phyloP scores from a whole-genome alignment of 2,797 vertebrate genomes.

The Carapus acus region DNA sequence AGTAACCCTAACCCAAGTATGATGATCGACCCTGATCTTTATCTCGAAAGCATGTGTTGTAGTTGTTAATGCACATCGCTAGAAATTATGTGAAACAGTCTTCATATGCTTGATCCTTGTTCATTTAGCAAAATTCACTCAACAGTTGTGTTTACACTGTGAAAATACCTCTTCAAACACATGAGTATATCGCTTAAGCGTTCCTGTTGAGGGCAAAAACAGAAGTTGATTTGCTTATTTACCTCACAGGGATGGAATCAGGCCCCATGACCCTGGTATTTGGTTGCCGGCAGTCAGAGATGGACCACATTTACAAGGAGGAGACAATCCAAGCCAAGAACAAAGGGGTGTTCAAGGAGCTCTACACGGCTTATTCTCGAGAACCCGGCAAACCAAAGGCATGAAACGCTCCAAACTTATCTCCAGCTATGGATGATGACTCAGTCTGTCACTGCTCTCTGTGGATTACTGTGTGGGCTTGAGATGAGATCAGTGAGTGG shows the following conservation, averaged over 20 bases:
- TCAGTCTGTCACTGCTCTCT: conserved; percentile 24
- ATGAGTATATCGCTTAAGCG: neutral
- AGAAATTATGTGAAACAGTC: no score
- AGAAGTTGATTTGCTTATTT: conserved; percentile 1
- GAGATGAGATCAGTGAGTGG: conserved; percentile 10
- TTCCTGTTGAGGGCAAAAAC: neutral
- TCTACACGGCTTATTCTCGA: conserved; percentile 93
- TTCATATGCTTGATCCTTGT: neutral
- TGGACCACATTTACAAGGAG: conserved; percentile 96
- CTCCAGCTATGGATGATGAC: conserved; percentile 5
- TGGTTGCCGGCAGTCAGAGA: conserved; percentile 92
- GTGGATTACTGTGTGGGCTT: conserved; percentile 21
- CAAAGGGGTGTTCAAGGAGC: conserved; percentile 90
- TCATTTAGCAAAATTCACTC: neutral
- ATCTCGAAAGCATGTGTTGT: no score
- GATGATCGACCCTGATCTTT: no score
- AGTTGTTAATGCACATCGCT: no score
- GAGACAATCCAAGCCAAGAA: conserved; percentile 90
- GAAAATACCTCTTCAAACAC: no score
- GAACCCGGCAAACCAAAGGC: conserved; percentile 99
- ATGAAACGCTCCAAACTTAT: conserved; percentile 10
- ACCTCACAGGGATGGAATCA: conserved; percentile 76
- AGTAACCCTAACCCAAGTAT: no score
- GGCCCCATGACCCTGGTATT: conserved; percentile 95
- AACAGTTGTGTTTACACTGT: neutral